phyloP scores from a whole-genome alignment of 1,140 invertebrate species.

The Brachionus rubens region DNA sequence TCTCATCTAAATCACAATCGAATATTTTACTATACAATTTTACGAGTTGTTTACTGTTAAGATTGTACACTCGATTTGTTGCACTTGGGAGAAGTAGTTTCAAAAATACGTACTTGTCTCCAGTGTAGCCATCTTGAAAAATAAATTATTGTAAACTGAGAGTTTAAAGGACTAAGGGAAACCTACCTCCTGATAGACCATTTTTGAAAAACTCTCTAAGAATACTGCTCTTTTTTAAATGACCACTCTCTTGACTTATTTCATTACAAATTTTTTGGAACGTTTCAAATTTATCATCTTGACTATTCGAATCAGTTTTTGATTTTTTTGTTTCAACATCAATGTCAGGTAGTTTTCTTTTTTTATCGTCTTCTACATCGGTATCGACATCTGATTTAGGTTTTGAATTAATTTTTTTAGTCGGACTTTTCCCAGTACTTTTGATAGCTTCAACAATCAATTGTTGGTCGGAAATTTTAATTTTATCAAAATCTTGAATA shows the following conservation, averaged over 20 bases:
- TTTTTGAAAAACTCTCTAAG: conserved; percentile 67
- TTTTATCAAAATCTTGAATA: conserved; percentile 71
- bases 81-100: conserved; percentile 77
- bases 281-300: conserved; percentile 73
- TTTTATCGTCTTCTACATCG: conserved; percentile 38
- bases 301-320: conserved; percentile 49
- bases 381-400: conserved; percentile 1
- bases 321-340: neutral
- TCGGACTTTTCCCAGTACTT: conserved; percentile 58
- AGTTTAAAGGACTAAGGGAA: too few species aligned
- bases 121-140: conserved; percentile 64
- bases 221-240: conserved; percentile 75
- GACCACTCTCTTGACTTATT: conserved; percentile 72
- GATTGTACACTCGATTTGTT: conserved; percentile 79
- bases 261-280: conserved; percentile 75
- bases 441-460: conserved; percentile 61
- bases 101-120: conserved; percentile 77
- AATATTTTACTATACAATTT: conserved; percentile 79
- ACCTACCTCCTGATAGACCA: neutral
- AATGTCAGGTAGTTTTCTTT: neutral
- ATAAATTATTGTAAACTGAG: conserved; percentile 60
- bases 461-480: conserved; percentile 69
- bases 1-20: conserved; percentile 69
- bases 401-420: neutral
- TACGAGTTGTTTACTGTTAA: conserved; percentile 83